Conservation (phyloP, 2,113 vertebrate genomes). For the Odontesthes bonariensis region DNA sequence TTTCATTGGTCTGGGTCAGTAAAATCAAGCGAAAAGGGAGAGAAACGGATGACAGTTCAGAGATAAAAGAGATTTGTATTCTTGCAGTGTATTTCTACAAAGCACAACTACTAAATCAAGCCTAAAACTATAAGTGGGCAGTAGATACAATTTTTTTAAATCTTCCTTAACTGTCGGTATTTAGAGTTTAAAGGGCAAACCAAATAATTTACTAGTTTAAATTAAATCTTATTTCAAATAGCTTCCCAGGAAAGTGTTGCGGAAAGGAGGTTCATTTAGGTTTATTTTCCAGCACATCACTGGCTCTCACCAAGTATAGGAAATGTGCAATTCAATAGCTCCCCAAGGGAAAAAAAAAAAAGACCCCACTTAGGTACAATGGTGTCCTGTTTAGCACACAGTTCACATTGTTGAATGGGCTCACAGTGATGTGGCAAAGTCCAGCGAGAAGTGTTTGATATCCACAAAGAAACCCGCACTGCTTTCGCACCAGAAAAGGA, state of each 20-base stretch:
- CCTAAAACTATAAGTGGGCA: neutral
- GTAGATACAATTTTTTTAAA: neutral
- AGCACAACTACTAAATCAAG: neutral
- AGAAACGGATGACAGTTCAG: neutral
- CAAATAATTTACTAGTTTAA: neutral
- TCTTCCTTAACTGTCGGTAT: neutral
- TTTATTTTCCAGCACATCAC: constrained; percentile 33
- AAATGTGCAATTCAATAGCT: constrained; percentile 76
- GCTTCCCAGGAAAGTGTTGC: constrained; percentile 13
- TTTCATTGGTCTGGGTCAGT: neutral
- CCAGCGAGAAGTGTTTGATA: constrained; percentile 54
- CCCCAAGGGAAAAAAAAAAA: constrained; percentile 58
- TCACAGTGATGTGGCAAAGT: constrained; percentile 45
- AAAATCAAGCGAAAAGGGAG: neutral
- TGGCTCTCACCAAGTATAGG: constrained; percentile 53
- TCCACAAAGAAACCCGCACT: constrained; percentile 35
- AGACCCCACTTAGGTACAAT: constrained; percentile 69
- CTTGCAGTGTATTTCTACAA: neutral
- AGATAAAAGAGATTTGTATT: neutral
- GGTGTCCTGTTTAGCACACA: constrained; percentile 76
- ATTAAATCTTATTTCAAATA: neutral
- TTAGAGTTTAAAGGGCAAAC: neutral
- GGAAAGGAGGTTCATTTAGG: constrained; percentile 9
- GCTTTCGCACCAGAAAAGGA: constrained; percentile 24
- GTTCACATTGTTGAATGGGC: constrained; percentile 73